Base-by-base conservation (phyloP, 2,888 invertebrate species). In the Nomada hirtipes region DNA sequence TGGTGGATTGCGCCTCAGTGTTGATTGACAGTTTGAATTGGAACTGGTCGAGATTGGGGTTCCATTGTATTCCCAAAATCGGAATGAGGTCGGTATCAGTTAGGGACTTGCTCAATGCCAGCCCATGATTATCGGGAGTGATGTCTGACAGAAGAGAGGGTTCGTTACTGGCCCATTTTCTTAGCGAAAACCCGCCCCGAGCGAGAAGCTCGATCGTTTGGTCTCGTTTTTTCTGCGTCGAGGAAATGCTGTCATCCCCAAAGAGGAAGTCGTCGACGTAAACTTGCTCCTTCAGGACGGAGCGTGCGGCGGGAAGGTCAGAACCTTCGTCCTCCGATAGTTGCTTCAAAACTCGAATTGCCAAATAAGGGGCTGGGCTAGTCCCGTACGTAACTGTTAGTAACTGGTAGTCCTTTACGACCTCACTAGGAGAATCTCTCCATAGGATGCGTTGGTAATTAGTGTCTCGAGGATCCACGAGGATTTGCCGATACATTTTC, bases 401-500 rank as follows among this genome's bases (percentile, higher is more conserved):
- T 9, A 67, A 20, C 0, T 52, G 15, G 26, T 52, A 67, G 10
- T 23, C 36, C 2, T 23, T 9, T 0, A 67, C n/a, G 0, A 52
- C n/a, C n/a, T 15, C 2, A 4, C 15, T 18, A 15, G 52, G 52
- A 15, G 20, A 18, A 3, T 42, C 29, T 2, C 67, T 52, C 67
- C 67, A 52, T 2, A 67, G 67, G 2, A 67, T 67, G 15, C 18
- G 7, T 53, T 67, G 26, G 36, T 52, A 67, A 2, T 67, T n/a
- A 15, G 13, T 11, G 10, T 67, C 53, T 18, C 29, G 29, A 1
- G 20, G 10, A 1, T 67, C 26, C 2, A 67, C 15, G 0, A 9
- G n/a, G 11, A 67, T 52, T n/a, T 67, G 53, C 2, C 67, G 52
- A 20, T 63, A 63, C 63, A 63, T 63, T 23, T 47, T 63, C 23